These are phyloP conservation scores for Maccullochella peelii DNA, from an alignment of 2,113 vertebrate species.

Conservation along the genomic window DNA sequence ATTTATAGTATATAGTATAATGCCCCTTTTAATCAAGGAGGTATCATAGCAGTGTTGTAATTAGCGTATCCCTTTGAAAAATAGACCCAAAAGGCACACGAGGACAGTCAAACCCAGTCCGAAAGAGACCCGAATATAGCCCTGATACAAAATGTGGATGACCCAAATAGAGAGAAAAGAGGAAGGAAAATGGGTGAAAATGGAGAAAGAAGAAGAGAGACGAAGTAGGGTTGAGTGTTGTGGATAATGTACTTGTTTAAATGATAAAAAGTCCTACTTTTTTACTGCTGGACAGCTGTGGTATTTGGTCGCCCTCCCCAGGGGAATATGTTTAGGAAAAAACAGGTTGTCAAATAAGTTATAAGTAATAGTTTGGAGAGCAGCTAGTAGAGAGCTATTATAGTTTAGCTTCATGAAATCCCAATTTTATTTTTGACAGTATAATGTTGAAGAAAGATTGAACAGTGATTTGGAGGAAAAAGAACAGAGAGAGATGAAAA, in stretches of 20 bases:
- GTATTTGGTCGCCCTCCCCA: not conserved
- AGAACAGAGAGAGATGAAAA: slow-evolving; percentile 19
- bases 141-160: not conserved
- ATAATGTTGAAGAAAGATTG: slow-evolving; percentile 15
- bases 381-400: not conserved
- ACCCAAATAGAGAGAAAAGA: not conserved
- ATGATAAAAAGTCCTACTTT: not conserved
- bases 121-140: not conserved
- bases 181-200: not conserved
- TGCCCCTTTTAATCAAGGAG: no score
- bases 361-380: slow-evolving; percentile 10
- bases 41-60: not conserved
- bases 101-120: no score
- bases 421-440: slow-evolving; percentile 32
- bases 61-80: no score
- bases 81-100: no score
- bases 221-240: not conserved
- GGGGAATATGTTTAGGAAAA: not conserved
- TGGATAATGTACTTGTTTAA: not conserved
- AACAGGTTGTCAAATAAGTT: not conserved
- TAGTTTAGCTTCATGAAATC: slow-evolving; percentile 31
- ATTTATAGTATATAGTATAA: no score
- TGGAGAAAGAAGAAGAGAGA: not conserved
- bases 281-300: not conserved
- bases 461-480: slow-evolving; percentile 7